A percentile compares a stretch with the other conserved stretches of the same genome.
phyloP scores from a whole-genome alignment of 2,797 vertebrate species.

The Sardinella longiceps region DNA sequence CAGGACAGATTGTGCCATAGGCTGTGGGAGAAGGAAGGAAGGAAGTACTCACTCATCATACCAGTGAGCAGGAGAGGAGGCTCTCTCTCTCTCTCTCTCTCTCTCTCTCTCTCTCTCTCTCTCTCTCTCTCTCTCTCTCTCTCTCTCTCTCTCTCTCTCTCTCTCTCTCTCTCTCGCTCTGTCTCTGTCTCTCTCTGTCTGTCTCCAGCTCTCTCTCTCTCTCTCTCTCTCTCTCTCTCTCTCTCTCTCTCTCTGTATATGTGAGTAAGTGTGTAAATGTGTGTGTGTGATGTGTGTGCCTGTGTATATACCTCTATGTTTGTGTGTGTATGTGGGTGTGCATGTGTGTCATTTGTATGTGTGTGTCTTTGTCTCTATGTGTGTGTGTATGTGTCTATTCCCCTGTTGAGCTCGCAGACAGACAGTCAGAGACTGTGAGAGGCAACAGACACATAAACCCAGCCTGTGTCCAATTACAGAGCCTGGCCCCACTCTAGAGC shows the following conservation, averaged over 20 bases:
- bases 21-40: too few relatives aligned
- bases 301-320: too few relatives aligned
- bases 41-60: too few relatives aligned
- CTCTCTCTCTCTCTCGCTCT: neutral
- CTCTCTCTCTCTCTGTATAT: neutral
- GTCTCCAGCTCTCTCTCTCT: too few relatives aligned
- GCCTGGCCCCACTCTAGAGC: neutral
- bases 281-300: too few relatives aligned
- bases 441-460: conserved; percentile 15
- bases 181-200: too few relatives aligned
- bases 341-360: neutral
- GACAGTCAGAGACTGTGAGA: neutral
- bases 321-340: neutral
- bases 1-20: too few relatives aligned
- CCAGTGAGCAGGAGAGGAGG: too few relatives aligned
- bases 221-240: neutral
- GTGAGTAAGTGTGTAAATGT: neutral
- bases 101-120: too few relatives aligned
- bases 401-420: conserved; percentile 6
- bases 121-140: neutral
- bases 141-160: neutral
- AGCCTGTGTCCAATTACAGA: conserved; percentile 32
- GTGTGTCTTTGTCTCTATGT: neutral
- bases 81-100: too few relatives aligned
- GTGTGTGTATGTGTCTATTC: neutral